phyloP scores from a whole-genome alignment of 1,140 invertebrate genomes.

The Zaprionus nigranus region DNA sequence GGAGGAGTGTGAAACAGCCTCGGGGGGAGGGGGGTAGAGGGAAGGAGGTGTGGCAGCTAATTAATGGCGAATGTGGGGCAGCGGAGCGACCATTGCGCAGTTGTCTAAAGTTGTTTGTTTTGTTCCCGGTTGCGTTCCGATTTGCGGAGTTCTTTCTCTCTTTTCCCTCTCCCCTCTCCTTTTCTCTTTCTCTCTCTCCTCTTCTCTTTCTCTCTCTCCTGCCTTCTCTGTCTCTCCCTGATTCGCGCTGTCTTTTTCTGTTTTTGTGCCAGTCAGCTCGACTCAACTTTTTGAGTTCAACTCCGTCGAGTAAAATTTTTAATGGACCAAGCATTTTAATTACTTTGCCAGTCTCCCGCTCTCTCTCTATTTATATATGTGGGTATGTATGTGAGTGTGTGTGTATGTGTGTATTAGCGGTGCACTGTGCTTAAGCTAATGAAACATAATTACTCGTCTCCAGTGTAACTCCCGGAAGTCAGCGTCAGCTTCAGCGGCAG shows the following conservation, averaged over 20 bases:
- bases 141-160: slow-evolving; percentile 15
- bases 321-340: slow-evolving; percentile 82
- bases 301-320: slow-evolving; percentile 78
- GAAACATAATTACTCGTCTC: slow-evolving; percentile 81
- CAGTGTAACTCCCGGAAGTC: slow-evolving; percentile 76
- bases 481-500: slow-evolving; percentile 58
- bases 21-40: neutral
- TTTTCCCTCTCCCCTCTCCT: neutral
- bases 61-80: slow-evolving; percentile 75
- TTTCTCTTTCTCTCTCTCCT: neutral
- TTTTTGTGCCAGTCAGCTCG: slow-evolving; percentile 52
- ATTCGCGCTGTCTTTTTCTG: neutral
- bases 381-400: neutral
- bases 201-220: slow-evolving; percentile 13
- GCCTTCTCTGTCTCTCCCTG: neutral
- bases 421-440: slow-evolving; percentile 71
- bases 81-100: slow-evolving; percentile 49
- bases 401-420: slow-evolving; percentile 17
- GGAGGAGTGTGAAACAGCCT: neutral
- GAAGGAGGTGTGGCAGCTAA: slow-evolving; percentile 59
- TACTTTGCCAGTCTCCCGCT: slow-evolving; percentile 58
- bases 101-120: slow-evolving; percentile 76
- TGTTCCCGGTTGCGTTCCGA: slow-evolving; percentile 34
- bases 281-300: slow-evolving; percentile 79
- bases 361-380: neutral